Evolutionary conservation across 1,140 invertebrate species (phyloP).

Genomic region (Dendroctonus ponderosae): DNA sequence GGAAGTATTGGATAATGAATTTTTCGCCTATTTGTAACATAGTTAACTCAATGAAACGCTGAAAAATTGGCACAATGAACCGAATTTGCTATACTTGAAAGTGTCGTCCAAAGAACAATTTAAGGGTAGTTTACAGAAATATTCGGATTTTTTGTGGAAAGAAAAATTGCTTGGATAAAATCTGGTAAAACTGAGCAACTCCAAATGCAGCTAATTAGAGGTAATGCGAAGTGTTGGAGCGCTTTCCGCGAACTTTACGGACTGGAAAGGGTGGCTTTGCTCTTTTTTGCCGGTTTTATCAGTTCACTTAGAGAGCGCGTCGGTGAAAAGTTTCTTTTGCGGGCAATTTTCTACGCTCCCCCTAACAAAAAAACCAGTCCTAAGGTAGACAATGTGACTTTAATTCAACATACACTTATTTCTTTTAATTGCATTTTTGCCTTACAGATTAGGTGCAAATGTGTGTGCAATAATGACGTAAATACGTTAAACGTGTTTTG

Average conservation of each 20-base stretch:
- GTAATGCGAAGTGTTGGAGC: neutral
- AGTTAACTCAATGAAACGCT: neutral
- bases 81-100: neutral
- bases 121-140: neutral
- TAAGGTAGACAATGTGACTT: neutral
- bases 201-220: conserved; percentile 7
- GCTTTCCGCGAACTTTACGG: conserved; percentile 19
- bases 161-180: neutral
- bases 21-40: neutral
- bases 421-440: neutral
- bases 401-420: neutral
- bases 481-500: neutral
- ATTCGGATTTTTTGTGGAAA: neutral
- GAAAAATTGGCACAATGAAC: neutral
- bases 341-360: neutral
- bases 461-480: neutral
- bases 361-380: neutral
- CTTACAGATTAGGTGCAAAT: neutral
- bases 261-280: conserved; percentile 12
- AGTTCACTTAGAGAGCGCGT: conserved; percentile 20
- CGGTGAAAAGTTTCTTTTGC: conserved; percentile 9
- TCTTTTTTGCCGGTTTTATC: conserved; percentile 14
- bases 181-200: neutral
- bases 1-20: neutral
- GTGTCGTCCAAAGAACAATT: neutral